Percentiles rank a stretch among this genome's conserved stretches.
Evolutionary conservation across 2,888 invertebrate species (phyloP).

Genomic region (Nomada hirtipes): DNA sequence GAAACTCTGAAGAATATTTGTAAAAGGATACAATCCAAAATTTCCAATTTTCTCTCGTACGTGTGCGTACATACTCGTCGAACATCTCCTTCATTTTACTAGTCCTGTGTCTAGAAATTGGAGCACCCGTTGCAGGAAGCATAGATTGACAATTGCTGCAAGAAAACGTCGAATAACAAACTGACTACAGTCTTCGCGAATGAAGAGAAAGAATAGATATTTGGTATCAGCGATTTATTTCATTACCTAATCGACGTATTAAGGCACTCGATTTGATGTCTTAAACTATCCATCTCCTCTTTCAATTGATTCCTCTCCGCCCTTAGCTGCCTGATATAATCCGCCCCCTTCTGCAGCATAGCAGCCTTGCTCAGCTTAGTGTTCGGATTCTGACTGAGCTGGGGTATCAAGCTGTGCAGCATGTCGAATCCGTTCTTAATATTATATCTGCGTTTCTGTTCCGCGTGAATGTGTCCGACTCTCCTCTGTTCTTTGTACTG

Average conservation of each 20-base stretch:
- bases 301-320: conserved; percentile 93
- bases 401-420: conserved; percentile 96
- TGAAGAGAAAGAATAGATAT: background rate
- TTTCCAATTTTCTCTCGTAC: conserved; percentile 97
- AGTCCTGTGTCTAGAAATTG: conserved; percentile 94
- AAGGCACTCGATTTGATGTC: conserved; percentile 95
- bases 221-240: background rate
- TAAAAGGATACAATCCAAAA: conserved; percentile 98
- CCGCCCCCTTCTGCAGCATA: conserved; percentile 98
- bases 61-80: conserved; percentile 93
- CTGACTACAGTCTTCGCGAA: background rate
- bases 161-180: conserved; percentile 61
- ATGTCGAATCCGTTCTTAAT: conserved; percentile 98
- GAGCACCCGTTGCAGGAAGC: conserved; percentile 97
- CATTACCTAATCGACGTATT: conserved; percentile 95
- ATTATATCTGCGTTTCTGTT: conserved; percentile 97
- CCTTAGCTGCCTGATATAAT: conserved; percentile 95
- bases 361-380: conserved; percentile 98
- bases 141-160: conserved; percentile 95
- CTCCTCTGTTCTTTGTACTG: conserved; percentile 89
- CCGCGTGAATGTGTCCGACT: conserved; percentile 96
- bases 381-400: conserved; percentile 94
- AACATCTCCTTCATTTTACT: conserved; percentile 97
- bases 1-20: background rate
- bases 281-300: conserved; percentile 95